Conservation (phyloP, 2,797 vertebrate genomes). For the Benthosema pterotum region DNA sequence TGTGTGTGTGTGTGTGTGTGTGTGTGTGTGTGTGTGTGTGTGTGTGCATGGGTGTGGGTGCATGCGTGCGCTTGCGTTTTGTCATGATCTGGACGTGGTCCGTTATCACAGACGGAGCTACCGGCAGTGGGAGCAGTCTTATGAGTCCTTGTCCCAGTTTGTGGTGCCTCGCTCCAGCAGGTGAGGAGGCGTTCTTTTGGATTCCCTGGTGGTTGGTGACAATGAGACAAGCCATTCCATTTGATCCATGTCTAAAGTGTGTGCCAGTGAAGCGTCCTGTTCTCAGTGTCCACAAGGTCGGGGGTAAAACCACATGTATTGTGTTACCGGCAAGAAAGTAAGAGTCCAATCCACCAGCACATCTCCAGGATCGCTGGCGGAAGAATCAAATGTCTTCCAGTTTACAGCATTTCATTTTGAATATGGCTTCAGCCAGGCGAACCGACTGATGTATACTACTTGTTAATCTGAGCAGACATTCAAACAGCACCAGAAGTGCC, state of each 20-base stretch:
- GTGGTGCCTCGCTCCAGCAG: constrained; percentile 96
- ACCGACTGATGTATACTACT: background rate
- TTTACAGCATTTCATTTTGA: background rate
- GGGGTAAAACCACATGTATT: constrained; percentile 50
- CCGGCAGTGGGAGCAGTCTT: constrained; percentile 88
- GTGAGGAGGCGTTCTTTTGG: constrained; percentile 73
- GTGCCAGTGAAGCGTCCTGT: constrained; percentile 15
- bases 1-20: constrained; percentile 1
- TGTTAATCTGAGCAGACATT: background rate
- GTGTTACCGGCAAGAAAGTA: constrained; percentile 69
- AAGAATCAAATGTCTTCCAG: constrained; percentile 9
- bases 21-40: constrained; percentile 1
- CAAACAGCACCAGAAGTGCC: background rate
- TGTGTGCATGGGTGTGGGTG: no score
- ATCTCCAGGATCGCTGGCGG: constrained; percentile 25
- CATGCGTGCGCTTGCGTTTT: background rate
- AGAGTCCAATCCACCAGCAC: constrained; percentile 41
- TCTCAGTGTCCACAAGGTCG: constrained; percentile 44
- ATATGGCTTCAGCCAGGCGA: background rate
- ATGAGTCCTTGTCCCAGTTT: constrained; percentile 92
- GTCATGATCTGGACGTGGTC: background rate
- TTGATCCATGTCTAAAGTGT: constrained; percentile 27
- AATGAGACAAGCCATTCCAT: constrained; percentile 29
- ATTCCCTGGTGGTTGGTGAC: background rate
- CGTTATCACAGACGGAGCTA: constrained; percentile 78